Conservation (phyloP, 2,888 invertebrate species). For the Athalia cordata region DNA sequence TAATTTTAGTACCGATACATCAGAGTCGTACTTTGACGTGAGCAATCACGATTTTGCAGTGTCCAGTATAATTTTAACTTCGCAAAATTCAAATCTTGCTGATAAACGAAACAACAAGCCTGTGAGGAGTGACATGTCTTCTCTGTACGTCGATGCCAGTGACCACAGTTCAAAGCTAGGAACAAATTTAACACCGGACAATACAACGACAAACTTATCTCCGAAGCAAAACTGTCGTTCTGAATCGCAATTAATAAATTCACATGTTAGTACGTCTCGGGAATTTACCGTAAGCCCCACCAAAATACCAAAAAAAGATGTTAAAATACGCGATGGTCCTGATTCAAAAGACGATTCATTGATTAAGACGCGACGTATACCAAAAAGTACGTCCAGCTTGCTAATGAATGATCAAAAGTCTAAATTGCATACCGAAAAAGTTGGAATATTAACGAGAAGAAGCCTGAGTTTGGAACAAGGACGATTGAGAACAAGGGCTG, state of each 20-base stretch:
- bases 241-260: neutral
- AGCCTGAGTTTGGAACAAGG: neutral
- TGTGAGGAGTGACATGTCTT: conserved; percentile 45
- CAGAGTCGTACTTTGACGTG: conserved; percentile 51
- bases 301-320: conserved; percentile 33
- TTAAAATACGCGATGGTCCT: neutral
- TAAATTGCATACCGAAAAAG: neutral
- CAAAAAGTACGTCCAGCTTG: conserved; percentile 14
- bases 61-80: conserved; percentile 34
- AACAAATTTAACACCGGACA: conserved; percentile 27
- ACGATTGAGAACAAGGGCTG: too few relatives aligned
- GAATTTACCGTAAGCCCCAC: conserved; percentile 34
- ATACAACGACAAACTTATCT: neutral
- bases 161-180: conserved; percentile 43
- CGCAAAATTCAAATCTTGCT: conserved; percentile 26
- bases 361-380: conserved; percentile 2
- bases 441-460: neutral
- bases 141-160: conserved; percentile 50
- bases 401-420: conserved; percentile 8
- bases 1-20: conserved; percentile 47
- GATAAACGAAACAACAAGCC: neutral
- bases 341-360: conserved; percentile 22
- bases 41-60: conserved; percentile 48
- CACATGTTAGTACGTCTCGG: neutral
- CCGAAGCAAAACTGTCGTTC: neutral